phyloP scores from a whole-genome alignment of 2,888 invertebrate genomes.

The Apomyelois bistriatella region DNA sequence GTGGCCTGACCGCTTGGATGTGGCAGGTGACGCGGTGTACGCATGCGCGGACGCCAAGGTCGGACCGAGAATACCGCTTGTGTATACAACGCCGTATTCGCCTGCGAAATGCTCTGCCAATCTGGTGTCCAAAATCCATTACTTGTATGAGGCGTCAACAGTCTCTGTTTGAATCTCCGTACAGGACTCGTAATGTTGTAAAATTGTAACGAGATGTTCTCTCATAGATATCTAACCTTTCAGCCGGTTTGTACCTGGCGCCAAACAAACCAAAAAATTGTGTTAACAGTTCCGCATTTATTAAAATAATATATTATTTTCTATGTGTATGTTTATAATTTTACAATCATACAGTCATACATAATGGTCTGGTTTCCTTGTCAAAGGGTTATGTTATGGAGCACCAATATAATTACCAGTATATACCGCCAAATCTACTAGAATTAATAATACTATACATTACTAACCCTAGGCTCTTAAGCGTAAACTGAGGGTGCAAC shows the following conservation, averaged over 20 bases:
- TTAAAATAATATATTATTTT: too few species aligned
- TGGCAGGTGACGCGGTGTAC: slow-evolving; percentile 40
- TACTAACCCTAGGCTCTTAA: too few species aligned
- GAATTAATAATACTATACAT: too few species aligned
- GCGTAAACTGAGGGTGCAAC: too few species aligned
- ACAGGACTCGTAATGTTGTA: not conserved
- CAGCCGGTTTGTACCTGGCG: not conserved
- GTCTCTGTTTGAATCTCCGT: not conserved
- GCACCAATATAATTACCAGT: too few species aligned
- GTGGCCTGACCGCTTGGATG: slow-evolving; percentile 29
- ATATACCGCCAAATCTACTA: too few species aligned
- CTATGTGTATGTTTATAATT: too few species aligned
- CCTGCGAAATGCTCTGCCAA: slow-evolving; percentile 7
- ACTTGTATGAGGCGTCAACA: not conserved
- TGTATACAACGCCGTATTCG: slow-evolving; percentile 26
- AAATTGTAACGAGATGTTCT: not conserved
- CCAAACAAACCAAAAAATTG: not conserved
- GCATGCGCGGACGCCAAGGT: slow-evolving; percentile 63
- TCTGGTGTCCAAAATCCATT: not conserved
- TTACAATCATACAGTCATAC: too few species aligned
- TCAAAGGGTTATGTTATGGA: too few species aligned
- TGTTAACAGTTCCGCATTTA: not conserved
- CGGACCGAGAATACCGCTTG: slow-evolving; percentile 49
- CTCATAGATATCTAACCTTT: not conserved
- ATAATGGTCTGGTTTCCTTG: too few species aligned